phyloP scores from a whole-genome alignment of 1,140 invertebrate species.

The Zaprionus vittiger region DNA sequence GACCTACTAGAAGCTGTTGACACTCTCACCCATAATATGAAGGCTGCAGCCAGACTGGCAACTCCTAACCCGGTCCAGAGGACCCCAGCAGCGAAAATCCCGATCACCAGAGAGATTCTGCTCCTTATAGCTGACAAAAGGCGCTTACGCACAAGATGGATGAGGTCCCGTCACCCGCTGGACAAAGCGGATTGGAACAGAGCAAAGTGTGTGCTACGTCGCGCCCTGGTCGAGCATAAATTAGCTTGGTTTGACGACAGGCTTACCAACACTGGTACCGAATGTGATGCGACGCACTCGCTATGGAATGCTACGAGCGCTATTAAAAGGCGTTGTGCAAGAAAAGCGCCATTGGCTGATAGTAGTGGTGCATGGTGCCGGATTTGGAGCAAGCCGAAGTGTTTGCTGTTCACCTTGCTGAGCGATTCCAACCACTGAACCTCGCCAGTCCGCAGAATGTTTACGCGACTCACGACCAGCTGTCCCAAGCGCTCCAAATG shows the following conservation, averaged over 20 bases:
- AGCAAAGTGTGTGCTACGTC: neutral
- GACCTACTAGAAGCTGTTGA: too few species aligned
- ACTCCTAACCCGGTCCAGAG: neutral
- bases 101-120: neutral
- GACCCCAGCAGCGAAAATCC: neutral
- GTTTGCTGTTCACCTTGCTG: neutral
- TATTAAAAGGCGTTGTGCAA: too few species aligned
- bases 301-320: neutral
- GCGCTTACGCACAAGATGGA: neutral
- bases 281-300: neutral
- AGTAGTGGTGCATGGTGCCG: too few species aligned
- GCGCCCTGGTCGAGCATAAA: neutral
- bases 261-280: neutral
- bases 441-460: slow-evolving; percentile 4
- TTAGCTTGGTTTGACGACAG: neutral
- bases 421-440: neutral
- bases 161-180: slow-evolving; percentile 1
- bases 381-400: neutral
- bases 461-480: neutral
- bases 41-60: neutral
- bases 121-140: neutral
- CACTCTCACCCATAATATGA: too few species aligned
- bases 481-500: slow-evolving; percentile 6
- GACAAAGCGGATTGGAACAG: slow-evolving; percentile 6
- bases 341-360: too few species aligned